phyloP scores from a whole-genome alignment of 2,113 vertebrate genomes.

The Gambusia holbrooki region DNA sequence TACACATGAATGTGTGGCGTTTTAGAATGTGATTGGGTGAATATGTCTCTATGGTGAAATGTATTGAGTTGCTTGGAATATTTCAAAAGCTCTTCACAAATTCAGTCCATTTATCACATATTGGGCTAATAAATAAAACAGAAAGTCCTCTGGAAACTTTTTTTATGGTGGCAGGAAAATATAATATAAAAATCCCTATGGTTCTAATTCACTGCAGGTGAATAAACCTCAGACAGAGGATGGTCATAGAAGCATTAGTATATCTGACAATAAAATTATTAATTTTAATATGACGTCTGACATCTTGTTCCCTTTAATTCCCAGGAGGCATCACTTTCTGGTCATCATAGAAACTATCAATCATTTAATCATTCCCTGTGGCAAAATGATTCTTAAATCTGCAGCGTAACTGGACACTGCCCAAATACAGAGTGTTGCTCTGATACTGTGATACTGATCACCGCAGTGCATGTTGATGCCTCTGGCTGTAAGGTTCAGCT shows the following conservation, averaged over 20 bases:
- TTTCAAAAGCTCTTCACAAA: not conserved
- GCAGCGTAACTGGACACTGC: slow-evolving; percentile 18
- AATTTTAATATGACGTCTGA: not conserved
- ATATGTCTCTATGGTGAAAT: not conserved
- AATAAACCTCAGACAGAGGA: not conserved
- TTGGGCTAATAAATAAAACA: not conserved
- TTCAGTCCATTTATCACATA: not conserved
- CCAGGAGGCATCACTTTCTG: not conserved
- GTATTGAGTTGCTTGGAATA: not conserved
- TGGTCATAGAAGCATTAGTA: not conserved
- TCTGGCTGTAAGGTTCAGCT: slow-evolving; percentile 36
- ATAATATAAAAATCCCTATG: not conserved
- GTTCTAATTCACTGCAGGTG: not conserved
- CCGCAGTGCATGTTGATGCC: slow-evolving; percentile 10
- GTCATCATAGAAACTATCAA: not conserved
- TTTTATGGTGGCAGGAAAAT: not conserved
- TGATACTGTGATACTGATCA: slow-evolving; percentile 49
- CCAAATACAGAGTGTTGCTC: slow-evolving; percentile 36
- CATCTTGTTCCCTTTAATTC: not conserved
- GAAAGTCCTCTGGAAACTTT: not conserved
- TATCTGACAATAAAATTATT: not conserved
- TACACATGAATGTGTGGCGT: not conserved
- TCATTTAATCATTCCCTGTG: slow-evolving; percentile 12
- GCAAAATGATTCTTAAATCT: slow-evolving; percentile 38
- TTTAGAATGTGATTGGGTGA: not conserved